Base-by-base conservation (phyloP, 2,113 vertebrate genomes). In the Microtus montanus region DNA sequence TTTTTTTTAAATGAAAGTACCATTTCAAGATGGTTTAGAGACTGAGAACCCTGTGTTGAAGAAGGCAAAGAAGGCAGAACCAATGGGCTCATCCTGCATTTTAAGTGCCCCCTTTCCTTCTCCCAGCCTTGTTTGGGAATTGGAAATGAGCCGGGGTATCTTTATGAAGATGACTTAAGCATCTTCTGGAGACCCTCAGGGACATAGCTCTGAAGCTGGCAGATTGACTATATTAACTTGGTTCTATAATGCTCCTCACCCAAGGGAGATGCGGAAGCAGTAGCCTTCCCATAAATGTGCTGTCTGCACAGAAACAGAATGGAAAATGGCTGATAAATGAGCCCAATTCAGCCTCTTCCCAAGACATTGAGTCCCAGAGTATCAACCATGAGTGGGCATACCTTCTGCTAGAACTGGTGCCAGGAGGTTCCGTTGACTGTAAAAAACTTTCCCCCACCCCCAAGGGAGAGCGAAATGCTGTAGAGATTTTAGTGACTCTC, bases 181-280 rank as follows among this genome's bases (percentile, higher is more conserved):
- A 7, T 90, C 74, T 84, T 63, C 68, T 54, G 41, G 71, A 95
- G 64, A 73, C 78, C 38, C 83, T 82, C 38, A 90, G 79, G n/a
- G 89, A 83, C 30, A 66, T 38, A 80, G 61, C 26, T 94, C n/a
- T 87, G 20, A 84, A 93, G 66, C 61, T 47, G 93, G 66, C 88
- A 19, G 70, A 61, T 26, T 71, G 89, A 47, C 15, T 75, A 5
- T 47, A 68, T 86, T 90, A 70, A 79, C 71, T 95, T 88, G 70
- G 94, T 71, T 70, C 87, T 91, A 20, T 9, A 54, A 12, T n/a
- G 33, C 28, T n/a, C 84, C 61, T 41, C n/a, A 75, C 74, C 63
- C 54, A 61, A 78, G 68, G 74, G 71, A 85, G 71, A 28, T 66
- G 2, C 41, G 35, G 85, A 86, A 90, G 52, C 41, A 71, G 22